These are phyloP conservation scores for Jacana jacana DNA, from an alignment of 2,113 vertebrate species.

Conservation along the genomic window DNA sequence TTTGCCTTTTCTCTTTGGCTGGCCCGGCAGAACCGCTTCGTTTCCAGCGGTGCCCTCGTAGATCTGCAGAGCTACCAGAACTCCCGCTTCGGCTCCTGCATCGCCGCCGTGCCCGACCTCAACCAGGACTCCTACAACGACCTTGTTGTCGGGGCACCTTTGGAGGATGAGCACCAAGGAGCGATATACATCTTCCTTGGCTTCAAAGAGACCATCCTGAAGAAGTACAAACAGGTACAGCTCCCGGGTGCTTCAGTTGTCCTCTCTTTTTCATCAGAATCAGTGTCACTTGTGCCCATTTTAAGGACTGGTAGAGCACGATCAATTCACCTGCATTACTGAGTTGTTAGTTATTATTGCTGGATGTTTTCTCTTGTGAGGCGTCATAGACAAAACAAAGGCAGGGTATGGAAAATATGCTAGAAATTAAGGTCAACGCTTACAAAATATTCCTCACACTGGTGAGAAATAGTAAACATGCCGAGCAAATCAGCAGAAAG, in stretches of 20 bases:
- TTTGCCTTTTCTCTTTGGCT: neutral
- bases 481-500: neutral
- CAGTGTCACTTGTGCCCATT: fast-evolving
- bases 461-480: fast-evolving
- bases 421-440: neutral
- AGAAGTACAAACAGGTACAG: constrained; percentile 88
- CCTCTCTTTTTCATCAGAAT: fast-evolving
- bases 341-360: fast-evolving
- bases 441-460: neutral
- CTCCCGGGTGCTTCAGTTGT: fast-evolving
- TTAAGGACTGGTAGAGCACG: neutral
- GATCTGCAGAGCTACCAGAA: constrained; percentile 88
- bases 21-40: constrained; percentile 76
- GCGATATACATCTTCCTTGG: constrained; percentile 91
- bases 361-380: neutral
- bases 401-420: fast-evolving
- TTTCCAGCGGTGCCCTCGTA: constrained; percentile 80
- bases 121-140: constrained; percentile 93
- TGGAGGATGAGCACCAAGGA: constrained; percentile 89
- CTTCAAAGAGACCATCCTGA: constrained; percentile 77
- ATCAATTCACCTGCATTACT: fast-evolving
- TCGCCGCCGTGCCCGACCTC: constrained; percentile 87
- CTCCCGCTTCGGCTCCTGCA: constrained; percentile 89
- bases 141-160: constrained; percentile 88
- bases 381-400: fast-evolving